Conservation (phyloP, 2,113 vertebrate genomes). For the Platycercus adscitus region DNA sequence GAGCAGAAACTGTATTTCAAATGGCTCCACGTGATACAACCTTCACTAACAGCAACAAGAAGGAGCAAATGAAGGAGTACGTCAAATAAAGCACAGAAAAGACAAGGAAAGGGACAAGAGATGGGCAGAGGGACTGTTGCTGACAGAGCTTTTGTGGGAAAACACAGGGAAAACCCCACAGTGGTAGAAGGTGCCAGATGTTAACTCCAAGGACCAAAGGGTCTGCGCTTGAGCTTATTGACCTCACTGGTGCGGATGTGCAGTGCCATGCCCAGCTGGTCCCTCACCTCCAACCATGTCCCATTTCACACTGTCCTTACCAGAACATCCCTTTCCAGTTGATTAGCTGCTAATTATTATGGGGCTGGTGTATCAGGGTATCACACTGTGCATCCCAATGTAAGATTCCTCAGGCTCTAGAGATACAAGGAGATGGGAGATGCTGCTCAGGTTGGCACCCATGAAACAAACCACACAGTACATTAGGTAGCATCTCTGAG, state of each 20-base stretch:
- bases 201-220: neutral
- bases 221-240: neutral
- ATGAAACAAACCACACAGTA: neutral
- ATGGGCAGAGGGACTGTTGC: neutral
- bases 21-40: neutral
- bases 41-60: neutral
- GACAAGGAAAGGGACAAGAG: neutral
- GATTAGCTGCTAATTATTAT: neutral
- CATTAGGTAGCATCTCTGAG: neutral
- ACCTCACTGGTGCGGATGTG: neutral
- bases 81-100: neutral
- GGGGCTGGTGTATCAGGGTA: neutral
- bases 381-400: neutral
- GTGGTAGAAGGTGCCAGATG: neutral
- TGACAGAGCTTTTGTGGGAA: neutral
- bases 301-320: neutral
- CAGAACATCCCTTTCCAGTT: neutral
- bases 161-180: neutral
- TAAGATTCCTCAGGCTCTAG: neutral
- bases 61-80: neutral
- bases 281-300: neutral
- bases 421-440: neutral
- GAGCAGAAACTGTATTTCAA: neutral
- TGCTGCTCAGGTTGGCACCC: neutral
- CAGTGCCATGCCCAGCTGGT: neutral